phyloP scores from a whole-genome alignment of 2,888 invertebrate species.

The Hartigia nigra region DNA sequence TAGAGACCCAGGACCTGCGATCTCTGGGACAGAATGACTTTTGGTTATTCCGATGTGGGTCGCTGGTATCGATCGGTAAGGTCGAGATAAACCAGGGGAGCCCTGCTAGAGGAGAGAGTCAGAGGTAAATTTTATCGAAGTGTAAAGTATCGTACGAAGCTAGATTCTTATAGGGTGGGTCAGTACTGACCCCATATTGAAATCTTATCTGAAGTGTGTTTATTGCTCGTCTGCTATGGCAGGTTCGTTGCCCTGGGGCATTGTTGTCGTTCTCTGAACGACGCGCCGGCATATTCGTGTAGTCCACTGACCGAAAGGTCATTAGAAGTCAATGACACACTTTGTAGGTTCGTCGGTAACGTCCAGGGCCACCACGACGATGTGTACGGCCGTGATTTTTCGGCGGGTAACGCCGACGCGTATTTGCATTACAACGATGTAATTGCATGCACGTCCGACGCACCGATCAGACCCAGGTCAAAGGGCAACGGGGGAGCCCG shows the following conservation, averaged over 20 bases:
- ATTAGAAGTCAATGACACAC: slow-evolving; percentile 25
- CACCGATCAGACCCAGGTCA: background rate
- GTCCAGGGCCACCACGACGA: background rate
- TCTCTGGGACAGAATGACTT: background rate
- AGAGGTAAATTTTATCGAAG: background rate
- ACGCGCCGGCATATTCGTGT: slow-evolving; percentile 9
- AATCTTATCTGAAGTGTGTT: background rate
- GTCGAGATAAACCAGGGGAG: background rate
- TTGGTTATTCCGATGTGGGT: background rate
- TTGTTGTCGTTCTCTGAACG: slow-evolving; percentile 25
- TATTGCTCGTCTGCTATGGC: slow-evolving; percentile 21
- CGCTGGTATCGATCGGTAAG: background rate
- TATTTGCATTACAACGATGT: background rate
- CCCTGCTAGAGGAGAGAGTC: background rate
- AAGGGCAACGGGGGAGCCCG: background rate
- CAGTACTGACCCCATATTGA: background rate
- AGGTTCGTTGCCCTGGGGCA: slow-evolving; percentile 35
- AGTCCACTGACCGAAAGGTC: slow-evolving; percentile 15
- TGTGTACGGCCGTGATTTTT: background rate
- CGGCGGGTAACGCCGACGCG: background rate
- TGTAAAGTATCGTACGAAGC: background rate
- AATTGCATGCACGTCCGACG: background rate
- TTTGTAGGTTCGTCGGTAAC: slow-evolving; percentile 10
- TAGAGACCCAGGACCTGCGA: background rate
- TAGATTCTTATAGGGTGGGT: background rate